These are phyloP conservation scores for Microcebus lehilahytsara DNA, from an alignment of 2,113 vertebrate species.

Conservation along the genomic window DNA sequence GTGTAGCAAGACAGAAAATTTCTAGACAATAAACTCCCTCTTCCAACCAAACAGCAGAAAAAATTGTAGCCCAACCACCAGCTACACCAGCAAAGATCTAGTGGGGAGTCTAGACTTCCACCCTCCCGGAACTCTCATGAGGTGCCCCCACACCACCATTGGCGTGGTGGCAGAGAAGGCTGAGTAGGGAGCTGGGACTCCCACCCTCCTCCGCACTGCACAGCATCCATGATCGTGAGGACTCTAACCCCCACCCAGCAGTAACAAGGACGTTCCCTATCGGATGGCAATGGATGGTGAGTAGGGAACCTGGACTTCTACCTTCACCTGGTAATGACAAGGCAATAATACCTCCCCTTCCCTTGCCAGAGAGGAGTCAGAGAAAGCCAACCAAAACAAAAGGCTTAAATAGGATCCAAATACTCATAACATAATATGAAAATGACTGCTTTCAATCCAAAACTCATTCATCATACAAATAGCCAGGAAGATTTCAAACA, in stretches of 20 bases:
- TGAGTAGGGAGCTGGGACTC: neutral
- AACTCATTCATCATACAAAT: neutral
- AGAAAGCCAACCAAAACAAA: neutral
- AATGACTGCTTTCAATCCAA: neutral
- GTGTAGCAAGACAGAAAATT: neutral
- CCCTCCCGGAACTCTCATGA: neutral
- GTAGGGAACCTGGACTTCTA: neutral
- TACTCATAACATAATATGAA: neutral
- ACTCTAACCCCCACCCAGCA: neutral
- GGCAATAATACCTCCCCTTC: neutral
- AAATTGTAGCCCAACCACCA: neutral
- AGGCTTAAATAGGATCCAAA: neutral
- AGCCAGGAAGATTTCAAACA: neutral
- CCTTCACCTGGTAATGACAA: neutral
- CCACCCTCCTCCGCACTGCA: neutral
- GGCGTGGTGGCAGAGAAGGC: neutral
- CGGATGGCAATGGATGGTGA: neutral
- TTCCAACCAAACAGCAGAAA: neutral
- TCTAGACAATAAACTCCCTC: neutral
- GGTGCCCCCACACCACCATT: neutral
- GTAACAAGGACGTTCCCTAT: neutral
- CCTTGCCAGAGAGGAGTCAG: neutral
- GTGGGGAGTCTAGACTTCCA: neutral
- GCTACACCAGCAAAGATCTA: neutral
- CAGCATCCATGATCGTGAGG: neutral